Conservation (phyloP, 1,140 invertebrate genomes). For the Pseudomyrmex pallidus region DNA sequence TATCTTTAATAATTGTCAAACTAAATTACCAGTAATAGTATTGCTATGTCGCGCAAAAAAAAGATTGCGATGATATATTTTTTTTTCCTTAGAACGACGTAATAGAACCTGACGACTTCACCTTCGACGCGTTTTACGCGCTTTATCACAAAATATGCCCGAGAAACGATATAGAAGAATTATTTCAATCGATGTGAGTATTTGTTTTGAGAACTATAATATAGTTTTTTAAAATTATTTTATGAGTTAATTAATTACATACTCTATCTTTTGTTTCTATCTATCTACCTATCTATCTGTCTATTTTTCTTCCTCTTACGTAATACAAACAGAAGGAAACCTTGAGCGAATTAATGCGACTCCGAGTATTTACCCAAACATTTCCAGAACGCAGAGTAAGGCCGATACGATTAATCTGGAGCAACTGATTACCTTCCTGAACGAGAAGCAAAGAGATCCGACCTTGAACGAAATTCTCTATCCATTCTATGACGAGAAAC, state of each 20-base stretch:
- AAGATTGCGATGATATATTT: neutral
- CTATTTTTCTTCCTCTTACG: neutral
- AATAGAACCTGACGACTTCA: slow-evolving; percentile 97
- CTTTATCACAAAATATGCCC: slow-evolving; percentile 99
- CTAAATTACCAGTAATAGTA: neutral
- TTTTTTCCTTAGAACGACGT: slow-evolving; percentile 90
- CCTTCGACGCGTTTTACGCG: slow-evolving; percentile 99
- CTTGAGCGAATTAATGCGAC: neutral
- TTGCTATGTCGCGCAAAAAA: neutral
- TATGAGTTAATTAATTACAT: too few species aligned
- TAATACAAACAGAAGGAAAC: neutral
- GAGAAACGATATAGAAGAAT: slow-evolving; percentile 98
- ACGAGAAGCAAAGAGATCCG: slow-evolving; percentile 99
- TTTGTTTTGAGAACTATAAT: neutral
- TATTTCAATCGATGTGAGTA: slow-evolving; percentile 98
- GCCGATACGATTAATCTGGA: slow-evolving; percentile 93
- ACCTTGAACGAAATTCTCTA: slow-evolving; percentile 99
- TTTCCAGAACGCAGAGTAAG: slow-evolving; percentile 94
- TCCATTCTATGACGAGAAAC: slow-evolving; percentile 98
- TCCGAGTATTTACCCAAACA: slow-evolving; percentile 21
- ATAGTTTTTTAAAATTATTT: neutral
- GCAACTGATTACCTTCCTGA: slow-evolving; percentile 97
- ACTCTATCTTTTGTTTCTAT: too few species aligned
- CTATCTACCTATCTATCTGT: too few species aligned
- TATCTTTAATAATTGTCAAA: slow-evolving; percentile 75